Conservation (phyloP, 1,140 invertebrate species). For the Brachionus paranguensis region DNA sequence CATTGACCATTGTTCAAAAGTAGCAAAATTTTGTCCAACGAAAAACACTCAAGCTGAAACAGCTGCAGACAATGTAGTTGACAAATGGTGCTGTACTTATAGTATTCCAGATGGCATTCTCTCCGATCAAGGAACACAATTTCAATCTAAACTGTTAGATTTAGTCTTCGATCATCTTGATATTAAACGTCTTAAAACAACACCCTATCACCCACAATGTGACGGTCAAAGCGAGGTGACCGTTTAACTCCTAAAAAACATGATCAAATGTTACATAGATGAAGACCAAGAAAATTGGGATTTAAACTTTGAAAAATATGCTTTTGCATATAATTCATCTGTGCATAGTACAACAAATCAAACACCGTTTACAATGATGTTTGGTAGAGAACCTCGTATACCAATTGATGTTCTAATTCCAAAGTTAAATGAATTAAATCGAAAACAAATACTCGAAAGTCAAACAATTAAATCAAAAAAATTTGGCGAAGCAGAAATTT, state of each 20-base stretch:
- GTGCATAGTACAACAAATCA: slow-evolving; percentile 11
- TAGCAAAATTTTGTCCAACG: slow-evolving; percentile 48
- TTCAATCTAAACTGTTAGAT: slow-evolving; percentile 41
- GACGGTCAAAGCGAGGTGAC: slow-evolving; percentile 45
- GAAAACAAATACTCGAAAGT: not conserved
- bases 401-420: slow-evolving; percentile 15
- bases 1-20: slow-evolving; percentile 53
- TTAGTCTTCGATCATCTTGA: slow-evolving; percentile 41
- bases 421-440: slow-evolving; percentile 3
- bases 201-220: slow-evolving; percentile 43
- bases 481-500: slow-evolving; percentile 1
- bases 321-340: slow-evolving; percentile 3
- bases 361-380: slow-evolving; percentile 4
- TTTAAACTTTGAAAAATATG: not conserved
- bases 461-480: not conserved
- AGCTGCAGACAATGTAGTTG: slow-evolving; percentile 48
- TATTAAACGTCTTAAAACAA: slow-evolving; percentile 42
- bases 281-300: slow-evolving; percentile 8
- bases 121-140: slow-evolving; percentile 48
- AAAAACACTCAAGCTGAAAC: slow-evolving; percentile 49
- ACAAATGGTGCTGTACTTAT: slow-evolving; percentile 47
- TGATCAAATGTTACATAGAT: not conserved
- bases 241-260: slow-evolving; percentile 43
- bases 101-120: slow-evolving; percentile 49
- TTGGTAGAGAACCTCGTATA: not conserved